These are phyloP conservation scores for Diachasma alloeum DNA, from an alignment of 1,140 invertebrate species.

Conservation along the genomic window DNA sequence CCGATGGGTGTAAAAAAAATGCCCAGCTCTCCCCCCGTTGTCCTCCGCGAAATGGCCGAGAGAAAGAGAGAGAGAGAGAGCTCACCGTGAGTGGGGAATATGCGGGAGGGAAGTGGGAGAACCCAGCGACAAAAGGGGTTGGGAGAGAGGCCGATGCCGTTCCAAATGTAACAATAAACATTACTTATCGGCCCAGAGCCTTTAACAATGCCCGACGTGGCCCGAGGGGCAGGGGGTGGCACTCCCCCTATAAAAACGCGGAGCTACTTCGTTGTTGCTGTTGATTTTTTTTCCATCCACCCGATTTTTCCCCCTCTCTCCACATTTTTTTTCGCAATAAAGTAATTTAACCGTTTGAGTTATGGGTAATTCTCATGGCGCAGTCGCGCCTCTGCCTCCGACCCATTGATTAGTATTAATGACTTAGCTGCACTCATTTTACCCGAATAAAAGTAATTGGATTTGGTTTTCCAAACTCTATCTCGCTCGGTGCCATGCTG, in stretches of 20 bases:
- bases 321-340: slow-evolving; percentile 60
- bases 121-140: slow-evolving; percentile 9
- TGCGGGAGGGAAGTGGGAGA: slow-evolving; percentile 5
- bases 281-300: slow-evolving; percentile 5
- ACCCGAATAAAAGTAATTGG: slow-evolving; percentile 68
- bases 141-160: slow-evolving; percentile 36
- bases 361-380: slow-evolving; percentile 62
- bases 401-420: slow-evolving; percentile 67
- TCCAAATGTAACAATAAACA: slow-evolving; percentile 65
- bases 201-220: slow-evolving; percentile 54
- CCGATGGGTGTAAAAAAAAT: slow-evolving; percentile 28
- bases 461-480: slow-evolving; percentile 62
- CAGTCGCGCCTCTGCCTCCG: slow-evolving; percentile 34
- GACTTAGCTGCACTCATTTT: slow-evolving; percentile 67
- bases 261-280: slow-evolving; percentile 22
- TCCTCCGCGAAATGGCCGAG: not conserved
- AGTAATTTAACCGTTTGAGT: slow-evolving; percentile 64
- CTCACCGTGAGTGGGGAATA: not conserved
- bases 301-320: not conserved
- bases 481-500: not conserved
- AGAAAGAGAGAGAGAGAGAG: not conserved
- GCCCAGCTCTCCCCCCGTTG: not conserved
- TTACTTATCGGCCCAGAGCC: slow-evolving; percentile 61
- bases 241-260: slow-evolving; percentile 45
- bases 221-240: slow-evolving; percentile 29